Evolutionary conservation across 30 jellyfish, hydroid and myxozoan genomes (phyloP), one percentile per base, ranked within the genome.

Genomic region (Phacellophora camtschatica): DNA sequence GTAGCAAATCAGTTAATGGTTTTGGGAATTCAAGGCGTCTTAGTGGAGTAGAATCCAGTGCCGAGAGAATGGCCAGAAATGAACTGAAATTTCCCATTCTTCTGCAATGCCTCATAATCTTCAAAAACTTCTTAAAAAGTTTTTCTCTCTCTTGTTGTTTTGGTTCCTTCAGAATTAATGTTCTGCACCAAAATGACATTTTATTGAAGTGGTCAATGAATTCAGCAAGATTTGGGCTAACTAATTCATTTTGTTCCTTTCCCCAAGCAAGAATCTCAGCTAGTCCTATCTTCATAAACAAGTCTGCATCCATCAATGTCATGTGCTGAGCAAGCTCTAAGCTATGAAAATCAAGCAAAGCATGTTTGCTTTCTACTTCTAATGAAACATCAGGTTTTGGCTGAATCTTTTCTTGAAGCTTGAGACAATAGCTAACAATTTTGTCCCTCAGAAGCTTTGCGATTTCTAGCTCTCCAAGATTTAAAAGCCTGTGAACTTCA

Each of bases 191-290:
- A 59, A 51, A 93, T 39, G 99, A 93, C 99, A 93, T 93, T 25
- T 86, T 86, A 64, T 93, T 93, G 96, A 93, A 93, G 57, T 93
- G 99, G 30, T 68, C 97, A 59, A 93, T 93, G 62, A 93, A 93
- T 66, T 89, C 93, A 25, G 97, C 86, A 0, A 93, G 88, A 71
- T 93, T 93, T 41, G 99, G 99, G 59, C 99, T 80, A 11, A 93
- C 81, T 4, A 71, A 43, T 63, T 93, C 99, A 69, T 96, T 93
- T 46, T 93, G 99, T 70, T 93, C 99, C 65, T 93, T 93, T 22
- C 99, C 99, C 99, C 99, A 93, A 11, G 97, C 96, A 16, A 93
- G 70, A 27, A 93, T 81, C 75, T 93, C 99, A 1, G 99, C 97
- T 41, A 93, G 81, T 34, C 93, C 99, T 35, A 93, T 93, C 59